Conservation (phyloP, 2,113 vertebrate species). For the Albula goreensis region DNA sequence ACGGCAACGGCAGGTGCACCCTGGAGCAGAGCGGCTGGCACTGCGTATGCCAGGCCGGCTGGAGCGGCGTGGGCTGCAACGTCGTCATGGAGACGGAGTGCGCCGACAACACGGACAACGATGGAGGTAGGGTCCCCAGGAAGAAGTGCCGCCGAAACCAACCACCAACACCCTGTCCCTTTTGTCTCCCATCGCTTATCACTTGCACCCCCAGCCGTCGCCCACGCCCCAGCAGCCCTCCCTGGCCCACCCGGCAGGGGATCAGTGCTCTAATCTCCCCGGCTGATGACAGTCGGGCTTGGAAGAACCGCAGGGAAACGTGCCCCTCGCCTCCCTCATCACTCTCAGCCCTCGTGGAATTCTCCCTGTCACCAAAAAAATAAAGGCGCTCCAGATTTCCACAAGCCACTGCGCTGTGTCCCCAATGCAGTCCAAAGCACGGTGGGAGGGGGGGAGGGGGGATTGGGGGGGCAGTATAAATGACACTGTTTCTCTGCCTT, state of each 20-base stretch:
- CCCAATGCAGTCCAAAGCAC: neutral
- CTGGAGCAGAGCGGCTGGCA: constrained; percentile 98
- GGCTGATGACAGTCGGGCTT: neutral
- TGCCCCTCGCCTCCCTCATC: neutral
- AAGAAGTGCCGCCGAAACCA: constrained; percentile 47
- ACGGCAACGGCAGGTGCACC: constrained; percentile 93
- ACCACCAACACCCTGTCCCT: constrained; percentile 26
- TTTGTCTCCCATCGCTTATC: constrained; percentile 35
- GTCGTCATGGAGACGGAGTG: constrained; percentile 98
- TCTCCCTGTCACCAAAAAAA: neutral
- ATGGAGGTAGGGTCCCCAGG: constrained; percentile 81
- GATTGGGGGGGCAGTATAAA: neutral
- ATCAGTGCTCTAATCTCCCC: neutral
- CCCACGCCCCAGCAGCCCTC: neutral
- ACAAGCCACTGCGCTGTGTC: neutral
- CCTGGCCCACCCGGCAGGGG: neutral
- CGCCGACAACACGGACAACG: constrained; percentile 92
- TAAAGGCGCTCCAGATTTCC: neutral
- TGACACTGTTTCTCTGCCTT: constrained; percentile 7
- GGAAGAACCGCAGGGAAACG: constrained; percentile 7
- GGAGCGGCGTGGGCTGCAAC: constrained; percentile 92
- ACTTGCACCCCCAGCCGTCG: constrained; percentile 13
- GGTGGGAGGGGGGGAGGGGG: too few relatives aligned
- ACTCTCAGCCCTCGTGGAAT: neutral
- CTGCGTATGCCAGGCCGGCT: constrained; percentile 95